These are phyloP conservation scores for Macaria notata DNA, from an alignment of 2,888 invertebrate species.

Conservation along the genomic window DNA sequence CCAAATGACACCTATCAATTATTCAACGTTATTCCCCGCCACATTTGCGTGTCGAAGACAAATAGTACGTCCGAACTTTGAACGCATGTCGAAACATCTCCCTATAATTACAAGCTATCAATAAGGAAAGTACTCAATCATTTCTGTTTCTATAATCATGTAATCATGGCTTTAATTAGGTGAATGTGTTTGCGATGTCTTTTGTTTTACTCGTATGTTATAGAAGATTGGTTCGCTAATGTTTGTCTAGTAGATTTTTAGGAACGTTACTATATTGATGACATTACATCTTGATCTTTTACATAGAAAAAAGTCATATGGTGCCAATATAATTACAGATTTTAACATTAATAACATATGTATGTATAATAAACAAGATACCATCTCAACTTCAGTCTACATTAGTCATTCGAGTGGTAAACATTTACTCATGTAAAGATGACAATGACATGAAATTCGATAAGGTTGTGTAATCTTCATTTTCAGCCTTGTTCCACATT, in stretches of 20 bases:
- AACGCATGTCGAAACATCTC: constrained; percentile 64
- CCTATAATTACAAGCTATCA: constrained; percentile 61
- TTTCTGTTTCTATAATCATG: constrained; percentile 39
- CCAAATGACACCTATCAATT: constrained; percentile 82
- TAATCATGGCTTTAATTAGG: constrained; percentile 31
- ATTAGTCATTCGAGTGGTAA: constrained; percentile 5
- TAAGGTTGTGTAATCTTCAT: constrained; percentile 28
- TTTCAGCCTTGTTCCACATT: constrained; percentile 31
- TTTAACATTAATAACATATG: too few species aligned
- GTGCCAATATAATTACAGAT: too few species aligned
- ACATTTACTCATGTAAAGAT: constrained; percentile 26
- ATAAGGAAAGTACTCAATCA: constrained; percentile 47
- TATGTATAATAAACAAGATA: too few species aligned
- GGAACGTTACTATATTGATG: too few species aligned
- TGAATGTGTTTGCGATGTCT: constrained; percentile 1
- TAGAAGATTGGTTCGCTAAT: too few species aligned
- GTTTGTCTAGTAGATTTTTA: too few species aligned
- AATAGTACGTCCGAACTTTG: constrained; percentile 66
- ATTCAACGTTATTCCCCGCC: constrained; percentile 76
- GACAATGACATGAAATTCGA: constrained; percentile 30
- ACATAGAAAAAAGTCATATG: too few species aligned
- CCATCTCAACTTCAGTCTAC: too few species aligned
- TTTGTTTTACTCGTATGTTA: not conserved
- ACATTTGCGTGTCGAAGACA: constrained; percentile 81
- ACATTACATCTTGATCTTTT: too few species aligned